A percentile compares a stretch with the other conserved stretches of the same genome.
Evolutionary conservation across 1,140 invertebrate genomes (phyloP).

Genomic region (Drosophila mauritiana): DNA sequence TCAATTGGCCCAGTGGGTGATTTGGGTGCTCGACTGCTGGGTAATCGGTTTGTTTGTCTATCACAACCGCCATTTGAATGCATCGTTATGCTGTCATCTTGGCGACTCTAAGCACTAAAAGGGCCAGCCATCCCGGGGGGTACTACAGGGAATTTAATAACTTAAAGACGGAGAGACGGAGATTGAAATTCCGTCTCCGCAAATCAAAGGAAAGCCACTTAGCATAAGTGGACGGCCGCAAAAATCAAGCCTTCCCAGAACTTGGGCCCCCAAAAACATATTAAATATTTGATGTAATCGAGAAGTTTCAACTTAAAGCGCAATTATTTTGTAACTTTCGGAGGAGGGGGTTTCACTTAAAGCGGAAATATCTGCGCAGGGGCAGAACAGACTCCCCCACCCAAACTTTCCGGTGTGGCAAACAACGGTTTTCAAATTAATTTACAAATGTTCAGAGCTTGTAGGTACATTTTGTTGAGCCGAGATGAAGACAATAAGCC

Average conservation of each 20-base stretch:
- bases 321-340: conserved; percentile 21
- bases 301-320: conserved; percentile 29
- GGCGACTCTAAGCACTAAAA: conserved; percentile 1
- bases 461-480: conserved; percentile 31
- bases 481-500: conserved; percentile 51
- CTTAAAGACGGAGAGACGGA: conserved; percentile 12
- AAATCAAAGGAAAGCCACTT: conserved; percentile 42
- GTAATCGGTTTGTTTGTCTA: conserved; percentile 78
- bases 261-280: conserved; percentile 1
- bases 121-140: conserved; percentile 11
- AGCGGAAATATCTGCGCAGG: conserved; percentile 9
- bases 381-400: conserved; percentile 12
- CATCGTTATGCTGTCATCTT: conserved; percentile 70
- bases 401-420: conserved; percentile 35
- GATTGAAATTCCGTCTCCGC: conserved; percentile 9
- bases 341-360: conserved; percentile 30
- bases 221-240: conserved; percentile 29
- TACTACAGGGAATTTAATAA: conserved; percentile 40
- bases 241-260: conserved; percentile 19
- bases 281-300: conserved; percentile 64
- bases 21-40: conserved; percentile 62
- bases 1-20: conserved; percentile 56
- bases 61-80: conserved; percentile 66
- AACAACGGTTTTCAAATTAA: conserved; percentile 45
- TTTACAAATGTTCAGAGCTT: conserved; percentile 37